phyloP scores from a whole-genome alignment of 1,140 invertebrate species.

The Trypoxylus dichotomus region DNA sequence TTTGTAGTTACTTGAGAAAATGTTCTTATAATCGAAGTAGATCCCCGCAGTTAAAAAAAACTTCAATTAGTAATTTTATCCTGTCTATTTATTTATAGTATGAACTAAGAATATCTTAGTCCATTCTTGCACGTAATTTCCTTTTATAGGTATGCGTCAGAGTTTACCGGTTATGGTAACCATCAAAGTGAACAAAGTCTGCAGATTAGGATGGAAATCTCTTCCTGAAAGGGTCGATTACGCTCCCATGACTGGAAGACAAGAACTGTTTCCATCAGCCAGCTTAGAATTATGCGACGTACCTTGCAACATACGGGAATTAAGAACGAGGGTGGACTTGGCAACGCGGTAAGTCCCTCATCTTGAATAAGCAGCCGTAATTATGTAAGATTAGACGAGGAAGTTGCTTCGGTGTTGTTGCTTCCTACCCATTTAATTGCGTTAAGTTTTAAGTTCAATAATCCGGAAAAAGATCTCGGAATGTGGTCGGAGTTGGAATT shows the following conservation, averaged over 20 bases:
- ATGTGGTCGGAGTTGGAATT: too few species aligned
- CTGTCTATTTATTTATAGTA: too few species aligned
- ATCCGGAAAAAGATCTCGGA: too few species aligned
- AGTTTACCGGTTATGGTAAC: slow-evolving; percentile 90
- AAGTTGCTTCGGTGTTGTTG: not conserved
- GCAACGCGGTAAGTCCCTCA: slow-evolving; percentile 53
- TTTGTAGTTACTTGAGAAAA: too few species aligned
- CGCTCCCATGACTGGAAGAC: slow-evolving; percentile 77
- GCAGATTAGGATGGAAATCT: slow-evolving; percentile 64
- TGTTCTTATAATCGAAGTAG: too few species aligned
- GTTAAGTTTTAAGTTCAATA: too few species aligned
- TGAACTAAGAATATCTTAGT: too few species aligned
- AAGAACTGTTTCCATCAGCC: slow-evolving; percentile 81
- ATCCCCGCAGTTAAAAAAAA: too few species aligned
- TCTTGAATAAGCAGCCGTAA: not conserved
- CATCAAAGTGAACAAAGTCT: slow-evolving; percentile 77
- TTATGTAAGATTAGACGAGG: not conserved
- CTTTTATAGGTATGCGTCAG: slow-evolving; percentile 74
- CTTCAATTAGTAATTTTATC: too few species aligned
- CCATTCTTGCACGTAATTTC: not conserved
- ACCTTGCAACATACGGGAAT: slow-evolving; percentile 68
- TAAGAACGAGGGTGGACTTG: slow-evolving; percentile 67
- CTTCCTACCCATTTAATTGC: not conserved
- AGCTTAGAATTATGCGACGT: slow-evolving; percentile 87
- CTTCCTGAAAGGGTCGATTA: slow-evolving; percentile 91